phyloP scores from a whole-genome alignment of 2,888 invertebrate genomes.

The Phyllotreta striolata region DNA sequence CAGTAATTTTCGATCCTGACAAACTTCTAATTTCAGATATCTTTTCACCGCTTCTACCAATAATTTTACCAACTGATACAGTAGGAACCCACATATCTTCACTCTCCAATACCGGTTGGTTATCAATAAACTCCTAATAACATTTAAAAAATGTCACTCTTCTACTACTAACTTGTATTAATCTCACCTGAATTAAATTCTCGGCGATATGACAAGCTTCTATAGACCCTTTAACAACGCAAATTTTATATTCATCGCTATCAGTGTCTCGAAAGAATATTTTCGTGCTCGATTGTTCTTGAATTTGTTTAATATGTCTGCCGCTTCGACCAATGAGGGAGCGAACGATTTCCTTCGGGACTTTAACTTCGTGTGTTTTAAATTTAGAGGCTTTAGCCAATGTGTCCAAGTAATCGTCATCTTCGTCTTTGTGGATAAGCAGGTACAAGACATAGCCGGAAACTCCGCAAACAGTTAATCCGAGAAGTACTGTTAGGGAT shows the following conservation, averaged over 20 bases:
- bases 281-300: conserved; percentile 74
- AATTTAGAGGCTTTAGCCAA: conserved; percentile 55
- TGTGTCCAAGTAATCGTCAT: conserved; percentile 60
- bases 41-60: conserved; percentile 77
- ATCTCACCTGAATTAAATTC: conserved; percentile 66
- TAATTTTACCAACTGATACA: conserved; percentile 74
- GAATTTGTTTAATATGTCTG: conserved; percentile 77
- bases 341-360: conserved; percentile 71
- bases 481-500: conserved; percentile 65
- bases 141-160: not conserved
- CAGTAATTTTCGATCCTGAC: conserved; percentile 76
- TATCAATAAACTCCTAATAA: conserved; percentile 65
- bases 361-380: conserved; percentile 66
- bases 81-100: conserved; percentile 73
- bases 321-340: conserved; percentile 79
- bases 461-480: conserved; percentile 73
- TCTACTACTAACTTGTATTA: not conserved
- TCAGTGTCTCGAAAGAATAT: conserved; percentile 66
- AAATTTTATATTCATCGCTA: conserved; percentile 68
- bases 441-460: conserved; percentile 75
- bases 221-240: conserved; percentile 74
- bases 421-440: conserved; percentile 70
- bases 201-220: conserved; percentile 77
- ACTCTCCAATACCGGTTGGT: conserved; percentile 74
- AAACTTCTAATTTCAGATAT: conserved; percentile 74